Percentiles rank a stretch among this genome's conserved stretches.
phyloP scores from a whole-genome alignment of 2,888 invertebrate genomes.

The Himalopsyche kuldschensis region DNA sequence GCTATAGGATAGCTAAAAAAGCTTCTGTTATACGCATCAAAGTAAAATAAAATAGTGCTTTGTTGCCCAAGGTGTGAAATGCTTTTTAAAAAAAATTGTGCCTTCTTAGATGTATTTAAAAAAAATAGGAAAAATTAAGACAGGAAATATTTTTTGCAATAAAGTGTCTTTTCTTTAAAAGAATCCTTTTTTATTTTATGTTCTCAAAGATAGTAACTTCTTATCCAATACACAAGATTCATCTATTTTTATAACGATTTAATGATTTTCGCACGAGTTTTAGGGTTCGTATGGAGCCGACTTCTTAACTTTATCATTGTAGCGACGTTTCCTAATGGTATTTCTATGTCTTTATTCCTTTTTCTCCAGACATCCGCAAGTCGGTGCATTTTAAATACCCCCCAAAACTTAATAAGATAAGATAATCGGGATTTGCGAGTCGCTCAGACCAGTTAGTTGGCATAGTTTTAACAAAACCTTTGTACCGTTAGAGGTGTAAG shows the following conservation, averaged over 20 bases:
- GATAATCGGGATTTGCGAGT: constrained; percentile 21
- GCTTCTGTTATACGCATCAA: too few relatives aligned
- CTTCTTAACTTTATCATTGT: constrained; percentile 9
- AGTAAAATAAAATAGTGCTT: too few relatives aligned
- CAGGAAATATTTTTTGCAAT: too few relatives aligned
- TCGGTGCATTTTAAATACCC: constrained; percentile 3
- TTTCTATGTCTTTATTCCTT: constrained; percentile 27
- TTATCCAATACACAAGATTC: neutral
- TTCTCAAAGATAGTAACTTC: too few relatives aligned
- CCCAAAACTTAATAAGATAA: constrained; percentile 19
- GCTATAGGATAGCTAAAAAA: too few relatives aligned
- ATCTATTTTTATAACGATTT: constrained; percentile 16
- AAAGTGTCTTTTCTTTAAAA: too few relatives aligned
- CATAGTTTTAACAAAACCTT: neutral
- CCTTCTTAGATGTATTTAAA: too few relatives aligned
- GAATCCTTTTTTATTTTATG: too few relatives aligned
- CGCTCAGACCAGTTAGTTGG: neutral
- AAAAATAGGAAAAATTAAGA: too few relatives aligned
- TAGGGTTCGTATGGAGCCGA: constrained; percentile 9
- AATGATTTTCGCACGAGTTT: constrained; percentile 34
- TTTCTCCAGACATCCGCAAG: neutral
- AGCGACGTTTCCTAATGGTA: constrained; percentile 22
- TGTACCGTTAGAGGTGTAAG: constrained; percentile 8
- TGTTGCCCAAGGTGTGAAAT: too few relatives aligned
- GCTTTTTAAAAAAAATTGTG: too few relatives aligned